Conservation (phyloP, 2,113 vertebrate species). For the Ia io region DNA sequence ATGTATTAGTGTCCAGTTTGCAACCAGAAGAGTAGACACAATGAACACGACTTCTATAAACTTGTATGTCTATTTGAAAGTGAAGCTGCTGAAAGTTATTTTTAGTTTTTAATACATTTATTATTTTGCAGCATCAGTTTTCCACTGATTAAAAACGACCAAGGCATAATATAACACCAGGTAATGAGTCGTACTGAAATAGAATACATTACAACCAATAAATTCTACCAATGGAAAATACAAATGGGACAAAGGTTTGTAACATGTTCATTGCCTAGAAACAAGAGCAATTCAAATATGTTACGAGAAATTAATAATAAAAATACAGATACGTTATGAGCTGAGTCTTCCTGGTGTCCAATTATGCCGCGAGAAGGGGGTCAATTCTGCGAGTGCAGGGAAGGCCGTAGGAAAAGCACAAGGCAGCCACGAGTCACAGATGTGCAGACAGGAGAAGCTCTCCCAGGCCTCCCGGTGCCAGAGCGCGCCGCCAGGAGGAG, state of each 20-base stretch:
- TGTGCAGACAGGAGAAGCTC: background rate
- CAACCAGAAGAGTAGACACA: background rate
- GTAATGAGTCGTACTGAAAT: background rate
- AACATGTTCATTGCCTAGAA: background rate
- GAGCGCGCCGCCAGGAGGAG: background rate
- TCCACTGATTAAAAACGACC: background rate
- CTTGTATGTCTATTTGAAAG: background rate
- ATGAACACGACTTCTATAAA: background rate
- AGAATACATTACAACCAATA: background rate
- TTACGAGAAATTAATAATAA: background rate
- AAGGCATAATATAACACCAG: background rate
- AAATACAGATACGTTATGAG: background rate
- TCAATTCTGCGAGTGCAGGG: background rate
- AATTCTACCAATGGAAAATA: background rate
- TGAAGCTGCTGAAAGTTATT: background rate
- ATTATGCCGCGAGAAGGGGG: background rate
- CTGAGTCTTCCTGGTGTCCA: background rate
- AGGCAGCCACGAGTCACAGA: background rate
- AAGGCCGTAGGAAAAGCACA: no score
- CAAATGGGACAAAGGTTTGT: background rate
- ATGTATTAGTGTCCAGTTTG: background rate
- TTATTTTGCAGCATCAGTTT: background rate
- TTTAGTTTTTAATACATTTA: background rate
- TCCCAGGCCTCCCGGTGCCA: accelerated
- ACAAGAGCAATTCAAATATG: no score